Evolutionary conservation across 2,113 vertebrate species (phyloP), one percentile per base, ranked within the genome.

Genomic region (Oryzias woworae): DNA sequence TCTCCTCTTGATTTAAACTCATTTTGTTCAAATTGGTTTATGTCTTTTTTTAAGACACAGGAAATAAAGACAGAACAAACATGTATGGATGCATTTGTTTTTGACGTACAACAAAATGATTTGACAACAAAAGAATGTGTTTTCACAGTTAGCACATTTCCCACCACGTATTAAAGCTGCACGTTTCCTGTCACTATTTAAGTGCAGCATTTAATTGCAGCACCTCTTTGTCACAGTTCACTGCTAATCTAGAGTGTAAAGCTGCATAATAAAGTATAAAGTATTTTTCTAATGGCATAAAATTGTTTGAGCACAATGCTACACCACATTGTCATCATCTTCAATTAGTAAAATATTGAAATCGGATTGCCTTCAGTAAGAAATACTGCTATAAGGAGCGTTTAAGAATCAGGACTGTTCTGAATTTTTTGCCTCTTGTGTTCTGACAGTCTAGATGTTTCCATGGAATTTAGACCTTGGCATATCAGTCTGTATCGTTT

Each of bases 341-440:
- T 20, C 17, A 45, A 16, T 6, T n/a, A 24, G 2, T 14, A 3
- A 61, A 42, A 14, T 17, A 20, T 15, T 20, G 48, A 69, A 53
- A 77, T 49, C 51, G 57, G 43, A 26, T 60, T 51, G 31, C 58
- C 70, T 65, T 62, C 18, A n/a, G 53, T 68, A 58, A 65, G 47
- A 42, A 69, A 45, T 58, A 74, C n/a, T 42, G 26, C 52, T 72
- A 28, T 28, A 72, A 71, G 67, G 64, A 78, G 66, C 60, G 58
- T 54, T 36, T 51, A 53, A 62, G 73, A 83, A 57, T 71, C 46
- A 59, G 8, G 56, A 53, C 77, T 73, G 73, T 80, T 60, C 81
- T 81, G 44, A 62, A 58, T 64, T 62, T 61, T 56, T 70, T 20
- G 66, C 53, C 56, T 60, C 47, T 56, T 23, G 44, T 69, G 53